Evolutionary conservation across 2,888 invertebrate species (phyloP), one percentile per base, ranked within the genome.

Genomic region (Troglohyphantes excavatus): DNA sequence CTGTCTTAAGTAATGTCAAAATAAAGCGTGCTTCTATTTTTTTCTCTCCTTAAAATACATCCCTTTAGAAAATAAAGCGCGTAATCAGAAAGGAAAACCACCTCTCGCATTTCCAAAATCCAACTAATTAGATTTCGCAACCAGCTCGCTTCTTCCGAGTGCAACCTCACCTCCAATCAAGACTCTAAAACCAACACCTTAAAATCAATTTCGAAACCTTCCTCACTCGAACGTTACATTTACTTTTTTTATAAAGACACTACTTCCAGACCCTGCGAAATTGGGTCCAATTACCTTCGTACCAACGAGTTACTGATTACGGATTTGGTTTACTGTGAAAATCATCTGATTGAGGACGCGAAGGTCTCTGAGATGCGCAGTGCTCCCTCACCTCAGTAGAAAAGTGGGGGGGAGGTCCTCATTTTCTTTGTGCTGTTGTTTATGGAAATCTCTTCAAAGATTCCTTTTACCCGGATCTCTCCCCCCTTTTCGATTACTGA

Each of bases 371-470:
- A 13, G 23, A 29, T 11, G 9, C 26, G 17, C 23, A 13, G 26
- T 11, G 13, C 27, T 29, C 65, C 2, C 65, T 29, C 11, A 2
- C 23, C 65, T 9, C 9, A 65, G 13, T 2, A 2, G 23, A 0
- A 17, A 13, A 13, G 65, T 17, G 19, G n/a, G 13, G 53, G 17
- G n/a, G 13, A 13, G n/a, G 53, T 13, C 75, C 7, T 68, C 46
- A 26, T 29, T 59, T 81, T 81, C 43, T 53, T 81, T 81, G 53
- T 53, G 17, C 11, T 68, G 46, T 46, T 65, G 65, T 53, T 61
- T 61, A 70, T 82, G 72, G 33, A 82, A 72, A 61, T 61, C 82
- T 82, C 82, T 23, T 53, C 82, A 72, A 70, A 82, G 72, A 82
- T 82, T 82, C 82, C 82, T 82, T 72, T 82, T 82, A 82, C 61